Evolutionary conservation across 2,888 invertebrate species (phyloP), one percentile per base, ranked within the genome.

Genomic region (Neoaliturus tenellus): DNA sequence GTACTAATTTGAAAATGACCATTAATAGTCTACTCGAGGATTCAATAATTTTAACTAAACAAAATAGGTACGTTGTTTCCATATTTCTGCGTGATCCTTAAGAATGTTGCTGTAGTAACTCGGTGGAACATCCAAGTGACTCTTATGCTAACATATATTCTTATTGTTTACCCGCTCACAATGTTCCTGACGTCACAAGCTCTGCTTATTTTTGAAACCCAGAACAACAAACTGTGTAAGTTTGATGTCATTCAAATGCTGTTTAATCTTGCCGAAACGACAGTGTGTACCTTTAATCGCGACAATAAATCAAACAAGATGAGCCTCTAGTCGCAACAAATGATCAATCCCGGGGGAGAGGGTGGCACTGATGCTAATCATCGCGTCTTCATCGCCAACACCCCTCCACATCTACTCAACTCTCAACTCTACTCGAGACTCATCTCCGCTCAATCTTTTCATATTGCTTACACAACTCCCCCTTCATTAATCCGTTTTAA

Each of bases 381-480:
- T 39, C 71, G 4, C 23, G 39, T 35, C 71, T 17, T 31, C 35
- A 31, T 67, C 67, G 31, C 67, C 67, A 20, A 12, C 10, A 44
- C 44, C 10, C 35, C 35, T 6, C 4, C 35, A 6, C 35, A 4
- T 6, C 4, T 10, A 14, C 44, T 4, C 44, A 12, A 44, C 44
- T 58, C 20, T 25, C 58, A 58, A n/a, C 71, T 41, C 69, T 33
- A n/a, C 41, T 1, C 41, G n/a, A 28, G 17, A 48, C 75, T 75
- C 75, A 75, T 75, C 75, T 44, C 75, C 17, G n/a, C 75, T 75
- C 75, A 75, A 75, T 75, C 75, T 75, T 75, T 75, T 28, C 75
- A 75, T 75, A 75, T 75, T 75, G 75, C 75, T 75, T 75, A 75
- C 75, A 75, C 75, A 75, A 71, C 71, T 33, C 71, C 75, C 44